A percentile compares a stretch with the other conserved stretches of the same genome.
Conservation (phyloP, 2,888 invertebrate species). For the Ceramica pisi region DNA sequence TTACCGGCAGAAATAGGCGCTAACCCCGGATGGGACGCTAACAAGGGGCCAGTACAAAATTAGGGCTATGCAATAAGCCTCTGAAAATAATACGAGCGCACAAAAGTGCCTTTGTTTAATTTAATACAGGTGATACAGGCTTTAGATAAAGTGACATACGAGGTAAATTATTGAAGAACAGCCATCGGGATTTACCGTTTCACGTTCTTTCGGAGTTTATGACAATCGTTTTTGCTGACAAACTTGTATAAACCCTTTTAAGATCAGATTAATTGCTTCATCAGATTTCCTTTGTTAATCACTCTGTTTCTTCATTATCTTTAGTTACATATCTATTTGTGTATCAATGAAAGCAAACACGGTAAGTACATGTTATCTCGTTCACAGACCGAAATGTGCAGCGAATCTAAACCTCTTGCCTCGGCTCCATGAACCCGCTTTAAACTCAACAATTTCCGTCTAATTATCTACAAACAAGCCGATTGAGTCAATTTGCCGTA, state of each 20-base stretch:
- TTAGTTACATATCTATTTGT: neutral
- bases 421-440: neutral
- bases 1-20: neutral
- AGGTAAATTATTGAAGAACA: neutral
- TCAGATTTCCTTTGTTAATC: neutral
- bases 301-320: neutral
- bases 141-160: too few species aligned
- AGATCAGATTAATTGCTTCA: neutral
- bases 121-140: neutral
- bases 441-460: neutral
- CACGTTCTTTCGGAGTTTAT: neutral
- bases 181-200: neutral
- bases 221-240: neutral
- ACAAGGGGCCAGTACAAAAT: neutral
- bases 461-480: constrained; percentile 23
- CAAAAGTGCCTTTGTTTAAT: neutral
- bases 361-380: constrained; percentile 15
- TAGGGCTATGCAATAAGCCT: neutral
- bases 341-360: neutral
- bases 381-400: neutral
- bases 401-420: constrained; percentile 2
- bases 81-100: neutral
- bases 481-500: constrained; percentile 35
- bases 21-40: constrained; percentile 21
- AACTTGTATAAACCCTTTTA: too few species aligned